Evolutionary conservation across 2,113 vertebrate genomes (phyloP), one percentile per base, ranked within the genome.

Genomic region (Archocentrus centrarchus): DNA sequence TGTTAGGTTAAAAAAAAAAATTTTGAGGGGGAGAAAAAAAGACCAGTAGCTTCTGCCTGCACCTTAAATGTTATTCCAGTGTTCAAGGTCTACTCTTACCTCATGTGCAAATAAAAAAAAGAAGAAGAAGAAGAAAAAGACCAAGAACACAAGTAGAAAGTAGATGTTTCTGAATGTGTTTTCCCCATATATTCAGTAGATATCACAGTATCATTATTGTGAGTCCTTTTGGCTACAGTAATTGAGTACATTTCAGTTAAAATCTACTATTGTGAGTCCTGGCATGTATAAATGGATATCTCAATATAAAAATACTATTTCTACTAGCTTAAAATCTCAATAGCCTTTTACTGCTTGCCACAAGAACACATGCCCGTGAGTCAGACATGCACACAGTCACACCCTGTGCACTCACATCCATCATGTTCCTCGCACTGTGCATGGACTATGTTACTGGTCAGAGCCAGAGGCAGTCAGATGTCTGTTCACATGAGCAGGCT

Each of bases 381-480:
- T 22, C 83, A 77, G 60, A 75, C 78, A 37, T 58, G 24, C 79
- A 63, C 55, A 61, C 59, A 75, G 53, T 76, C 39, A n/a, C 77
- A 47, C 64, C 11, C 44, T 14, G 53, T 30, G 76, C 73, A 57
- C 20, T 70, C 18, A 27, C 32, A 85, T 93, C 62, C 68, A 83
- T 90, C 89, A 84, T n/a, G 75, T 53, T 59, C 57, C 35, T 58
- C 76, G n/a, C 80, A n/a, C 79, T 2, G 73, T 35, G 80, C 81
- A 88, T 86, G 81, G 75, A 86, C 55, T 83, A 57, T 87, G 88
- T 91, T 75, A 89, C 24, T 85, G 80, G 44, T 88, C 27, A 2
- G 61, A 70, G 89, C 89, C 90, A 80, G 70, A 75, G 82, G 86
- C 83, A 2, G 68, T 64, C 87, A 84, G 87, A 87, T 61, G 86